Base-by-base conservation (phyloP, 1,140 invertebrate genomes). In the Danaus melanippus region DNA sequence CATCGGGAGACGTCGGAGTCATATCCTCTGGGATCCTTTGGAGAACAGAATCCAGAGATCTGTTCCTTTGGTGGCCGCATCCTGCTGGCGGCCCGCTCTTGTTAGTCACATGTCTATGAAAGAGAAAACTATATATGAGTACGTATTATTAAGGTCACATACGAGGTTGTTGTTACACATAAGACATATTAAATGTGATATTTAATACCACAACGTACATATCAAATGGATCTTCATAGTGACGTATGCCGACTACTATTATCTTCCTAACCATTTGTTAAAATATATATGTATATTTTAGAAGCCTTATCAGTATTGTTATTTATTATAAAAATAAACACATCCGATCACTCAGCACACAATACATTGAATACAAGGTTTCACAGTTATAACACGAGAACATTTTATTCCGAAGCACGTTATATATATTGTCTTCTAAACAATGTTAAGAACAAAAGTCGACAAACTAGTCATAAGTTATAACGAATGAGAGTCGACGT, bases 11-110 rank as follows among this genome's bases (percentile, higher is more conserved):
- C 8, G 92, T 92, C 12, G 92, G 93, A 10, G 92, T 91, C 80
- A 94, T 93, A 12, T 95, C 93, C 88, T 95, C 94, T 12, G 94
- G 94, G 62, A 96, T 96, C 74, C 93, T 88, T 76, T 95, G 94
- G 45, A 96, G 86, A 12, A 94, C 95, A 49, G 94, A 96, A 79
- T 97, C 95, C 70, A 96, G 84, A 71, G 94, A 96, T 51, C 95
- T 91, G 87, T 97, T 96, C 61, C 95, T 90, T 79, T 96, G 95
- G 76, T 96, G 95, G 60, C 93, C 89, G 72, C 81, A 84, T 82
- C 81, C 84, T 50, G 84, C 71, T 7, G 80, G 79, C 72, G 84
- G 81, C 72, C 81, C 84, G 52, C 61, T 79, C 12, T 74, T 64
- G 17, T 74, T 73, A 63, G 80, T 83, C 80, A 84, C 79, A 79